Evolutionary conservation across 92 coral and sea anemone genomes (phyloP), one percentile per base, ranked within the genome.

Genomic region (Parazoanthus darwini): DNA sequence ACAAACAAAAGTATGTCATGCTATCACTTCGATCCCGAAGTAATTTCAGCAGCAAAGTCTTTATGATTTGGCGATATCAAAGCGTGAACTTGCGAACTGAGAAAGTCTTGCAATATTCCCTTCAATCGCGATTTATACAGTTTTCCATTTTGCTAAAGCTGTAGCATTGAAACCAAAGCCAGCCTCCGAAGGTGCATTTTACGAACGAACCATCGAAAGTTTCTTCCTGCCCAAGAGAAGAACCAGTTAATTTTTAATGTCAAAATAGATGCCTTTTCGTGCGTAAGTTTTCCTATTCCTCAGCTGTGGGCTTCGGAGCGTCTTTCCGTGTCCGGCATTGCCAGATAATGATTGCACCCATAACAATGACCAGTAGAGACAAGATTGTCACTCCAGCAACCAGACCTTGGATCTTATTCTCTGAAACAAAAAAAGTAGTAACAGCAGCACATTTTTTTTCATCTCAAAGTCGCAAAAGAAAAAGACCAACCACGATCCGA

Each of bases 301-400:
- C 58, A 77, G 10, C 29, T 13, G 80, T 18, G 29, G 23, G 11
- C 80, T 43, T 77, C 2, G 56, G 46, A 16, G 54, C 25, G 13
- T 43, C 25, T n/a, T 39, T 77, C 59, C 18, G 25, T 23, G 44
- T 77, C 26, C 80, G 59, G 14, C 59, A 77, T 26, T 77, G 80
- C 80, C 80, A 43, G 44, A 77, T 77, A 35, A 77, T 77, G 29
- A 44, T 22, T 6, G 81, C 81, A 42, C 81, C 81, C 81, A 77
- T 77, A 7, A 77, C 81, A 2, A 77, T 77, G 15, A 44, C 81
- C 59, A 77, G 16, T 44, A 77, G 33, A 77, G 81, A 77, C 54
- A 43, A 48, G n/a, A 77, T 16, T 9, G 81, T 77, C 15, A 77
- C 81, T 20, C 58, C 81, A 18, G 81, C 81, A 8, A 77, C 81